Evolutionary conservation across 2,797 vertebrate genomes (phyloP).

Genomic region (Notoglanidium macrostoma): DNA sequence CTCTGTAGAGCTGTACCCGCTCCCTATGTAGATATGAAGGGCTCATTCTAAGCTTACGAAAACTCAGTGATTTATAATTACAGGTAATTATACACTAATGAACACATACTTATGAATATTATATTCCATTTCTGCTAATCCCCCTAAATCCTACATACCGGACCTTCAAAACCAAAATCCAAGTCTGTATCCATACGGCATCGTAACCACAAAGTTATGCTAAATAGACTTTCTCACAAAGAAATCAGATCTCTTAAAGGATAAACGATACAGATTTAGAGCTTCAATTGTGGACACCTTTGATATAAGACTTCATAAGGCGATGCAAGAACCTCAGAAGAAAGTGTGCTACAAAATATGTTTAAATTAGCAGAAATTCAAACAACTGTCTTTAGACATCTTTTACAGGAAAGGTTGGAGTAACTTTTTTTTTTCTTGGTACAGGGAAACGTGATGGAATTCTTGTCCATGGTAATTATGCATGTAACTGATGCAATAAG

Average conservation of each 20-base stretch:
- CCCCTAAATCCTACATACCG: too few relatives aligned
- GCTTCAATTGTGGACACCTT: background rate
- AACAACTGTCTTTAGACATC: background rate
- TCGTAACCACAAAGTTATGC: background rate
- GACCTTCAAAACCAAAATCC: background rate
- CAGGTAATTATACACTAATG: too few relatives aligned
- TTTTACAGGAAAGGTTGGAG: background rate
- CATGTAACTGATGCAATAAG: conserved; percentile 1
- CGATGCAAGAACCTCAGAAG: background rate
- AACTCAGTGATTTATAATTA: too few relatives aligned
- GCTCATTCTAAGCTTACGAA: too few relatives aligned
- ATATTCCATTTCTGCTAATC: too few relatives aligned
- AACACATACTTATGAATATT: too few relatives aligned
- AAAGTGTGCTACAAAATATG: background rate
- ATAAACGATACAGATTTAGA: background rate
- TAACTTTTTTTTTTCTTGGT: background rate
- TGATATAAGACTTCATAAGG: background rate
- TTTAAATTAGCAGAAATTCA: background rate
- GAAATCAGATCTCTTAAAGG: background rate
- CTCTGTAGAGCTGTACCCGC: too few relatives aligned
- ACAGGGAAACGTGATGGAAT: background rate
- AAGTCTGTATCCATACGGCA: background rate
- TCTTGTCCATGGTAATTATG: background rate
- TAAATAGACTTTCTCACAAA: background rate
- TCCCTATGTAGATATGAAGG: too few relatives aligned